These are phyloP conservation scores for Neoniphon sammara DNA, from an alignment of 2,797 vertebrate genomes.

Conservation along the genomic window DNA sequence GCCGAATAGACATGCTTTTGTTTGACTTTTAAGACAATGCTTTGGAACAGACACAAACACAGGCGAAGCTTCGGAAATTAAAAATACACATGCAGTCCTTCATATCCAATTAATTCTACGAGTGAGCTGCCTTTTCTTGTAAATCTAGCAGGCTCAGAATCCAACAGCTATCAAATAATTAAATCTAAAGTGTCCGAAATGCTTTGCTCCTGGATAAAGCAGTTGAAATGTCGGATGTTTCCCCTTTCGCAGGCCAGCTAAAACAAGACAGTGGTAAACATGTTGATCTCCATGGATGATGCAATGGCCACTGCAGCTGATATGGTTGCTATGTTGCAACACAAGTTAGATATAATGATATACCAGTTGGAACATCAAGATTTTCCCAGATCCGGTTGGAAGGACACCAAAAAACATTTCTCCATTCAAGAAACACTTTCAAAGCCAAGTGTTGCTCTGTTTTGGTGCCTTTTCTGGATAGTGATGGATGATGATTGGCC, in stretches of 20 bases:
- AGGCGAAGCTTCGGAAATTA: slow-evolving; percentile 26
- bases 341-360: too few species aligned
- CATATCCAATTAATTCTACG: slow-evolving; percentile 29
- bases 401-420: too few species aligned
- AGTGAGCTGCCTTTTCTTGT: background rate
- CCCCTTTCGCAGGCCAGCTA: background rate
- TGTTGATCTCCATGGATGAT: too few species aligned
- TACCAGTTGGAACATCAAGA: too few species aligned
- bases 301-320: too few species aligned
- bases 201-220: slow-evolving; percentile 5
- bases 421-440: too few species aligned
- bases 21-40: slow-evolving; percentile 21
- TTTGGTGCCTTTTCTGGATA: too few species aligned
- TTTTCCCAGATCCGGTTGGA: too few species aligned
- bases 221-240: slow-evolving; percentile 7
- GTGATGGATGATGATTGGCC: too few species aligned
- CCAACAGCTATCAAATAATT: slow-evolving; percentile 14
- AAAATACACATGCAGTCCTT: background rate
- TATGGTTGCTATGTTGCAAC: too few species aligned
- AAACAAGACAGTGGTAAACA: background rate
- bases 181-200: slow-evolving; percentile 4
- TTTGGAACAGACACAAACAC: background rate
- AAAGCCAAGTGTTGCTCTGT: too few species aligned
- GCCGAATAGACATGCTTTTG: slow-evolving; percentile 17
- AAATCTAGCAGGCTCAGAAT: background rate